Evolutionary conservation across 2,113 vertebrate genomes (phyloP).

Genomic region (Erpornis zantholeuca): DNA sequence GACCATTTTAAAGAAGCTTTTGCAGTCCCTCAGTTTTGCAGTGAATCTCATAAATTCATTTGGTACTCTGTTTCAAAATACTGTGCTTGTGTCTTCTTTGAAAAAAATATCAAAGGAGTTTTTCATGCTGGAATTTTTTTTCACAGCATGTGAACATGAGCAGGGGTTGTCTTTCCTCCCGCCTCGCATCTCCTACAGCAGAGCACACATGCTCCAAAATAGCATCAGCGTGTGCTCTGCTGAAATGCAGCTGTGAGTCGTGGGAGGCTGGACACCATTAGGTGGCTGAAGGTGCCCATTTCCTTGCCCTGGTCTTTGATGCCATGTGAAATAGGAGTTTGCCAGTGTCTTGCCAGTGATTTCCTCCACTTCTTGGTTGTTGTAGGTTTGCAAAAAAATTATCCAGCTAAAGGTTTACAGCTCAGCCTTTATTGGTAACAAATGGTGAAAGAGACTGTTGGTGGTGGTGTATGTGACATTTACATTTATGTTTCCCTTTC

Average conservation of each 20-base stretch:
- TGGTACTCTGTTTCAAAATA: neutral
- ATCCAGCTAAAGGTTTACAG: neutral
- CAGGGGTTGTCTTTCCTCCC: slow-evolving; percentile 38
- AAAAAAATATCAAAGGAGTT: slow-evolving; percentile 1
- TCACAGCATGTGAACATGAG: slow-evolving; percentile 1
- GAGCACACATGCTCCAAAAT: slow-evolving; percentile 1
- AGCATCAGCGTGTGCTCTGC: slow-evolving; percentile 20
- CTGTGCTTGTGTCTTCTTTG: neutral
- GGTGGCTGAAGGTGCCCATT: neutral
- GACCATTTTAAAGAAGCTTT: neutral
- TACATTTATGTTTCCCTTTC: neutral
- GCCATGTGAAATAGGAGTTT: neutral
- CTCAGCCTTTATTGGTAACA: neutral
- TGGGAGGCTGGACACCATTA: neutral
- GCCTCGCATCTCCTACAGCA: slow-evolving; percentile 22
- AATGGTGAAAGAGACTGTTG: neutral
- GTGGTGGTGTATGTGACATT: neutral
- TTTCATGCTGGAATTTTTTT: neutral
- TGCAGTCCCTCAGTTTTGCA: neutral
- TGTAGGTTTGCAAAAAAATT: neutral
- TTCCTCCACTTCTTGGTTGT: neutral
- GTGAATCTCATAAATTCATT: neutral
- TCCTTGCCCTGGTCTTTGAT: neutral
- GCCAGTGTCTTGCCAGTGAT: neutral
- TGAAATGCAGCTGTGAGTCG: neutral